phyloP scores from a whole-genome alignment of 1,140 invertebrate genomes.

The Heliconius hermathena region DNA sequence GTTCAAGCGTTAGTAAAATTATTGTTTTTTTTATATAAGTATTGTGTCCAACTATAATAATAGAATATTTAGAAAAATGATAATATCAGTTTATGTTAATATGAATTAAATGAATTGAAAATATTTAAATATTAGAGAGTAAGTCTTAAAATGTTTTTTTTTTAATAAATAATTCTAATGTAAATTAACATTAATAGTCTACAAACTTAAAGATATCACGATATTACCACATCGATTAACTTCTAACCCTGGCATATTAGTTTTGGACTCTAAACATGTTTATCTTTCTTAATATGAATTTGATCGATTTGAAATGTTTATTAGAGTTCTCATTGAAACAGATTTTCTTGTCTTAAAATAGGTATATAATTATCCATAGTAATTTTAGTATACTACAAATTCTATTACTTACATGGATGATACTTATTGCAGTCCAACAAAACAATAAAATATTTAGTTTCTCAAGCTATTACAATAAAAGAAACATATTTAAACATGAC shows the following conservation, averaged over 20 bases:
- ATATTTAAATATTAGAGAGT: neutral
- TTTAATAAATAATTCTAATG: neutral
- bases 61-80: too few species aligned
- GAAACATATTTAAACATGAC: neutral
- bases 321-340: neutral
- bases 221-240: constrained; percentile 1
- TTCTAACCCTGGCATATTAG: constrained; percentile 8
- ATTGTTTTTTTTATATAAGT: neutral
- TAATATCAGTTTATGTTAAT: too few species aligned
- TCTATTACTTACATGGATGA: too few species aligned
- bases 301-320: constrained; percentile 10
- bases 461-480: neutral
- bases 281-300: constrained; percentile 24
- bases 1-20: neutral
- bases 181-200: neutral
- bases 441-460: neutral
- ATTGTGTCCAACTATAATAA: neutral
- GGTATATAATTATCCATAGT: neutral
- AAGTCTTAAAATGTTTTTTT: neutral
- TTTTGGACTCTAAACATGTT: neutral
- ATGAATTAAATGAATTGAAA: neutral
- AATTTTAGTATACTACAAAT: too few species aligned
- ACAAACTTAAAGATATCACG: neutral
- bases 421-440: too few species aligned
- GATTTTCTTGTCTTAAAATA: neutral